Evolutionary conservation across 2,888 invertebrate species (phyloP).

Genomic region (Philereme vetulata): DNA sequence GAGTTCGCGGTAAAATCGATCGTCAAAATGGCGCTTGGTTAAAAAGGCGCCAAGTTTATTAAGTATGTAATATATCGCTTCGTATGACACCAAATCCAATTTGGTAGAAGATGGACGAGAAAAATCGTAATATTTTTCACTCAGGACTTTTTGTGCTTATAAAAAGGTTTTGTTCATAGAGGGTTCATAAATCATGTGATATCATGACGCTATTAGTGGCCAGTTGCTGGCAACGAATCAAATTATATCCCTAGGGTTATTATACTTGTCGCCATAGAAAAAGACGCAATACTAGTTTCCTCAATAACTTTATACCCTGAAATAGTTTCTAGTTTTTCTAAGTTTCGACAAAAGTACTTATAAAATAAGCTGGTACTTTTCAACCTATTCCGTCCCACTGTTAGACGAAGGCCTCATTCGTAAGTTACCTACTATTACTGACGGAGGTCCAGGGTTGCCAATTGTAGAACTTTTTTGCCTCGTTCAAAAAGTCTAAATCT

Average conservation of each 20-base stretch:
- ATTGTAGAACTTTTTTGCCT: too few species aligned
- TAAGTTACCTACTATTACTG: too few species aligned
- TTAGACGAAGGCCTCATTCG: too few species aligned
- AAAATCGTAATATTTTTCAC: conserved; percentile 46
- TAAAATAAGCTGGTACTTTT: too few species aligned
- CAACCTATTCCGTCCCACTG: too few species aligned
- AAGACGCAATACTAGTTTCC: too few species aligned
- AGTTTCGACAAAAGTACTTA: too few species aligned
- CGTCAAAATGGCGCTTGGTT: conserved; percentile 33
- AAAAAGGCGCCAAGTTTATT: conserved; percentile 28
- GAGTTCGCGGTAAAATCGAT: conserved; percentile 35
- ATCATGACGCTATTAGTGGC: conserved; percentile 1
- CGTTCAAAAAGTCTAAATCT: too few species aligned
- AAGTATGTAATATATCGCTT: conserved; percentile 42
- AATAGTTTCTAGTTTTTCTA: too few species aligned
- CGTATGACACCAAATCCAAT: conserved; percentile 60
- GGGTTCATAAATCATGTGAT: conserved; percentile 31
- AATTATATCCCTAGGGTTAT: background rate
- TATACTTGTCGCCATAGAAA: background rate
- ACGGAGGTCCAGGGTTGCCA: too few species aligned
- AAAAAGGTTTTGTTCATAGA: conserved; percentile 22
- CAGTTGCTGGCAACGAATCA: background rate
- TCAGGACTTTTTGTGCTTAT: conserved; percentile 17
- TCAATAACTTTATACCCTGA: too few species aligned
- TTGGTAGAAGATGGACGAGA: conserved; percentile 46